phyloP scores from a whole-genome alignment of 1,140 invertebrate genomes.

The Lamellibrachia luymesi region DNA sequence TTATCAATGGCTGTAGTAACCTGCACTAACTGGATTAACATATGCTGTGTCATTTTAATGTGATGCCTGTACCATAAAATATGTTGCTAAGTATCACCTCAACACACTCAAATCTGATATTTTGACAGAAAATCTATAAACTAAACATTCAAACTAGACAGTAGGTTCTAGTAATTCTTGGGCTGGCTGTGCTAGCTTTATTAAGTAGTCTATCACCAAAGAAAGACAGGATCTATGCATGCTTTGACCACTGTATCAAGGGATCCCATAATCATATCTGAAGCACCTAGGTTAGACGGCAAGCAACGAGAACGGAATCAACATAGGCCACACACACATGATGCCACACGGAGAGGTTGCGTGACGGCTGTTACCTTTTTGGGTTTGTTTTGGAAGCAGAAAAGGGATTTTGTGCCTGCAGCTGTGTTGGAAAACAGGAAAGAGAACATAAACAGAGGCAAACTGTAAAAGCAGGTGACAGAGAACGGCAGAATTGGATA shows the following conservation, averaged over 20 bases:
- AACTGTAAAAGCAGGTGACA: not conserved
- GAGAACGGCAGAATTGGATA: not conserved
- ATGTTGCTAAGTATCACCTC: not conserved
- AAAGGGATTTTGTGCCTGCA: not conserved
- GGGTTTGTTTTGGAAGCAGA: not conserved
- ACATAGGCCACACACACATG: not conserved
- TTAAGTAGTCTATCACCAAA: not conserved
- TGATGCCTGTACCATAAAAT: not conserved
- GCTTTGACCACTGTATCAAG: not conserved
- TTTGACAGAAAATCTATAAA: not conserved
- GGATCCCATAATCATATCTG: not conserved
- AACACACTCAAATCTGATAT: not conserved
- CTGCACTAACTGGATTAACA: not conserved
- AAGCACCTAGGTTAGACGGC: not conserved
- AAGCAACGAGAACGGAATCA: too few species aligned
- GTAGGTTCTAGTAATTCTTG: not conserved
- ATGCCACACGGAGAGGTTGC: not conserved
- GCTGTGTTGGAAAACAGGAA: not conserved
- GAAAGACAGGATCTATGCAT: not conserved
- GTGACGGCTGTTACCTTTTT: not conserved
- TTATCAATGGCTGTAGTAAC: not conserved
- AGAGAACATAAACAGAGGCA: not conserved
- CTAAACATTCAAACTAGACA: not conserved
- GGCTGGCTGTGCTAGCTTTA: not conserved
- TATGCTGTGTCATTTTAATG: not conserved